Percentiles rank a stretch among this genome's conserved stretches.
These are phyloP conservation scores for Micropterix aruncella DNA, from an alignment of 2,888 invertebrate genomes.

Conservation along the genomic window DNA sequence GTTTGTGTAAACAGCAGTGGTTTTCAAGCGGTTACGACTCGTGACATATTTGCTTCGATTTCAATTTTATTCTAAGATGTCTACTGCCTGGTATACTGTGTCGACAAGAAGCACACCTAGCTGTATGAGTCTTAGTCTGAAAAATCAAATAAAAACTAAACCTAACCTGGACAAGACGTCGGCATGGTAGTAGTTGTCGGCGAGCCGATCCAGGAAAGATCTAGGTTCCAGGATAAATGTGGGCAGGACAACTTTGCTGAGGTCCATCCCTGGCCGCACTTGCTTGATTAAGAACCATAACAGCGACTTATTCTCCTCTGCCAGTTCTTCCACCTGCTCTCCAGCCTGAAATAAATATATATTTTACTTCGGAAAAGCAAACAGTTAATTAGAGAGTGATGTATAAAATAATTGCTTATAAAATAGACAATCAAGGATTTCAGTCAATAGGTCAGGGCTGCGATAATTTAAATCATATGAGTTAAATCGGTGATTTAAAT, in stretches of 20 bases:
- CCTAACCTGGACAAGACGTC: constrained; percentile 72
- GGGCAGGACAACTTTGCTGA: constrained; percentile 82
- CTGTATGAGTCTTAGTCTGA: background rate
- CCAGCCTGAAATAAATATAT: no score
- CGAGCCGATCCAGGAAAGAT: constrained; percentile 85
- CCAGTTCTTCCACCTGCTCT: constrained; percentile 81
- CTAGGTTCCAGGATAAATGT: constrained; percentile 90
- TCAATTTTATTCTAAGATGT: no score
- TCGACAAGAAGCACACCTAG: background rate
- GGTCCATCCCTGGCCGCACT: constrained; percentile 91
- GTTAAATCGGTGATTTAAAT: no score
- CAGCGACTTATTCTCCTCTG: constrained; percentile 88
- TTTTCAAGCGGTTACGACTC: no score
- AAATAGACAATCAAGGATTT: no score
- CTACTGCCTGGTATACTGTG: background rate
- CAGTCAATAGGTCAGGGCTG: no score
- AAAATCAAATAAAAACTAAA: background rate
- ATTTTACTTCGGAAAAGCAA: no score
- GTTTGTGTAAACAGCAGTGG: no score
- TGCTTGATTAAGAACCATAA: constrained; percentile 93
- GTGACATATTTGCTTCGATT: no score
- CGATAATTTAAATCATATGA: no score
- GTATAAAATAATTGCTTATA: no score
- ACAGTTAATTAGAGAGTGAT: no score
- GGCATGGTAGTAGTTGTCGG: constrained; percentile 90